Evolutionary conservation across 2,113 vertebrate genomes (phyloP), one percentile per base, ranked within the genome.

Genomic region (Podarcis muralis): DNA sequence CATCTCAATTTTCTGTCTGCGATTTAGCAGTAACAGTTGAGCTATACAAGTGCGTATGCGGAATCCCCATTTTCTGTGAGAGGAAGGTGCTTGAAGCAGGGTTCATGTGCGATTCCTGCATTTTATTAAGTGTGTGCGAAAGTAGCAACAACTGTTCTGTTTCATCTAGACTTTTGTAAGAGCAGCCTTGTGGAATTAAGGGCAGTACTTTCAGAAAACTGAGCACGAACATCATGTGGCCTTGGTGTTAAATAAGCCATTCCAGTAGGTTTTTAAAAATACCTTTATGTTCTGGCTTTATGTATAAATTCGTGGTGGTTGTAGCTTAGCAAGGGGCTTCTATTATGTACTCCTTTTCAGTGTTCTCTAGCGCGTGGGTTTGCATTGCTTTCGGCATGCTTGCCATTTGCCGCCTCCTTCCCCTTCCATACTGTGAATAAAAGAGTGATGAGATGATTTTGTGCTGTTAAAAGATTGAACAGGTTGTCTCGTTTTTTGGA

Each of bases 361-460:
- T 66, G 32, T 88, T 81, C 75, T 62, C 37, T 88, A 16, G 83
- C 35, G 57, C 68, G 87, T 65, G 22, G 87, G 87, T 32, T 88
- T 75, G 22, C 37, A n/a, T 32, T 87, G 53, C 35, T n/a, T 81
- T 81, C 68, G 43, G 35, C 40, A 16, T 71, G 37, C 16, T 23
- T 81, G 5, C 27, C 57, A 57, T 75, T 88, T 83, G 20, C 72
- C 18, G 12, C 86, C 66, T 87, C 12, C 40, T 88, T 76, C 83
- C 20, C 30, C 27, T 78, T 81, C 25, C 48, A 59, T 87, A 59
- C 79, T n/a, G 35, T 11, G 59, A 53, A 25, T 77, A 32, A 77
- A 87, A 78, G 53, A 40, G 18, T 59, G 84, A 66, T 65, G 69
- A 83, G 53, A 81, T 43, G 40, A 68, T 81, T 65, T 65, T 35